phyloP scores from a whole-genome alignment of 2,888 invertebrate genomes.

The Sussaba pulchella region DNA sequence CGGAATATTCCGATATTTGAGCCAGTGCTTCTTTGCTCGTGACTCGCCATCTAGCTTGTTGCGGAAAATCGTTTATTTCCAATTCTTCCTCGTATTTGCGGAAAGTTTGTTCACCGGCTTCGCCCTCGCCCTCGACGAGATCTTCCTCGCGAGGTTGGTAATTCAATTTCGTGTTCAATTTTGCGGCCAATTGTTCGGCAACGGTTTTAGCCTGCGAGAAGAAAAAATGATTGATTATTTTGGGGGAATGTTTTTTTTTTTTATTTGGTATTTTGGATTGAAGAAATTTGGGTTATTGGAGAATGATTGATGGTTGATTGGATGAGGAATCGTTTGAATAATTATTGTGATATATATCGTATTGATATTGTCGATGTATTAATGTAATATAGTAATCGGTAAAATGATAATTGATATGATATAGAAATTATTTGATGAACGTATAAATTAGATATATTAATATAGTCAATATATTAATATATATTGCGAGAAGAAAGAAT shows the following conservation, averaged over 20 bases:
- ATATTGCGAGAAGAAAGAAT: too few relatives aligned
- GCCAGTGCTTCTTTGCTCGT: slow-evolving; percentile 99
- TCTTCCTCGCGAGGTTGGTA: slow-evolving; percentile 97
- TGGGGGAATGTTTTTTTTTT: slow-evolving; percentile 21
- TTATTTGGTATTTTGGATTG: too few relatives aligned
- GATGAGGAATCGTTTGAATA: too few relatives aligned
- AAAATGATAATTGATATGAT: too few relatives aligned
- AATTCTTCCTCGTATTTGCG: slow-evolving; percentile 99
- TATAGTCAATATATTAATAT: too few relatives aligned
- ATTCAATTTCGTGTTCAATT: slow-evolving; percentile 97
- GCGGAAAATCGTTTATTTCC: slow-evolving; percentile 99
- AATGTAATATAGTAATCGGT: too few relatives aligned
- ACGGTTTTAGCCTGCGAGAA: slow-evolving; percentile 92
- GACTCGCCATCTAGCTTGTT: slow-evolving; percentile 99
- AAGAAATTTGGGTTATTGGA: too few relatives aligned
- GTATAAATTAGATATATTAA: too few relatives aligned
- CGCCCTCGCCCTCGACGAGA: slow-evolving; percentile 88
- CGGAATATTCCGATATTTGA: slow-evolving; percentile 99
- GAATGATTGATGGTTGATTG: too few relatives aligned
- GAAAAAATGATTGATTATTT: slow-evolving; percentile 18
- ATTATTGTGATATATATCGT: too few relatives aligned
- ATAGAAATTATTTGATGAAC: too few relatives aligned
- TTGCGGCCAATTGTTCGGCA: slow-evolving; percentile 98
- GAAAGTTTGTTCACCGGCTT: slow-evolving; percentile 89
- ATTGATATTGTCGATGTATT: too few relatives aligned